phyloP scores from a whole-genome alignment of 53 echinoderm and acorn worm species.

The Apostichopus leukothele region DNA sequence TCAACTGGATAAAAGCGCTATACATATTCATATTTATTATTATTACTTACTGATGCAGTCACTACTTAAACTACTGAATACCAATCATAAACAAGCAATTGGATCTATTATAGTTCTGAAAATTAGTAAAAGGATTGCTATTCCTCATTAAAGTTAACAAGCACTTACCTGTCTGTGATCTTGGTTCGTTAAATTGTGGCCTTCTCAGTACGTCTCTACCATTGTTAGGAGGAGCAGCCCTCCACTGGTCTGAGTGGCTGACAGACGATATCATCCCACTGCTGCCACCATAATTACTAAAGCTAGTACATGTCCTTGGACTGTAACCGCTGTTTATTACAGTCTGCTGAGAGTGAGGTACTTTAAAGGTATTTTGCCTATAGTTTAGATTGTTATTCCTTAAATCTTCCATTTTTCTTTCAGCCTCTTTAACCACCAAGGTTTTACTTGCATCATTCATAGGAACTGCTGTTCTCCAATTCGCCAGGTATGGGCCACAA shows the following conservation, averaged over 20 bases:
- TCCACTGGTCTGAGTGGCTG: neutral
- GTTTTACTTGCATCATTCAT: neutral
- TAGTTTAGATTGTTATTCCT: neutral
- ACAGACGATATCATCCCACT: constrained; percentile 29
- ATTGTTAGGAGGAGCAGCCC: neutral
- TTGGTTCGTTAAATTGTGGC: neutral
- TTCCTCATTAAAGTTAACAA: too few relatives aligned
- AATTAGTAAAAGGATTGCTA: too few relatives aligned
- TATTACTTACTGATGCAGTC: too few relatives aligned
- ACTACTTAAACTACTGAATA: too few relatives aligned
- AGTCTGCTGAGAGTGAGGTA: neutral
- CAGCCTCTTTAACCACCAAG: neutral
- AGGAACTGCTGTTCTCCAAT: neutral
- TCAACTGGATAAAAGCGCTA: too few relatives aligned
- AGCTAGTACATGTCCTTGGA: neutral
- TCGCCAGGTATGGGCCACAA: neutral
- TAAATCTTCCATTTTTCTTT: neutral
- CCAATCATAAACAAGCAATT: too few relatives aligned
- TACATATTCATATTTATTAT: too few relatives aligned
- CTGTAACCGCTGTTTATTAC: neutral
- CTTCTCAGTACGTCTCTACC: neutral
- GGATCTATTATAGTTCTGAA: too few relatives aligned
- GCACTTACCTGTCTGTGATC: neutral
- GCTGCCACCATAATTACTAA: constrained; percentile 29
- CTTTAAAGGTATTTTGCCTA: neutral